Conservation (phyloP, 1,140 invertebrate species). For the Drosophila gunungcola region DNA sequence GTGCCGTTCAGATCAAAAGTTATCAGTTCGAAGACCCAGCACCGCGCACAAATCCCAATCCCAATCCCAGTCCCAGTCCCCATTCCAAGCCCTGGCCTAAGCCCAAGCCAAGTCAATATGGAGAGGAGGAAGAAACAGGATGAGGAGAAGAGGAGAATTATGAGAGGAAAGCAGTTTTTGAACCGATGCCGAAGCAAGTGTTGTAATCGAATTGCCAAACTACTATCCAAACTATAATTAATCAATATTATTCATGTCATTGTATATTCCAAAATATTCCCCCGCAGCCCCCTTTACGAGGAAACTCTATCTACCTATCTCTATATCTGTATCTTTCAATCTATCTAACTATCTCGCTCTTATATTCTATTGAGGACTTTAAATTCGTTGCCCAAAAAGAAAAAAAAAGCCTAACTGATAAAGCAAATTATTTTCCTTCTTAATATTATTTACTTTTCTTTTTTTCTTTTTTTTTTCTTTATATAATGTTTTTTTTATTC, state of each 20-base stretch:
- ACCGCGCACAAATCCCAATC: conserved; percentile 5
- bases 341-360: conserved; percentile 30
- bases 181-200: conserved; percentile 33
- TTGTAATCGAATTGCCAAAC: conserved; percentile 20
- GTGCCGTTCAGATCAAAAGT: conserved; percentile 25
- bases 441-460: conserved; percentile 4
- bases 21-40: conserved; percentile 20
- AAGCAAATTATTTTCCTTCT: conserved; percentile 30
- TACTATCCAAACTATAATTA: conserved; percentile 44
- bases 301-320: conserved; percentile 25
- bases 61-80: not conserved
- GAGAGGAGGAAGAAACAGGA: conserved; percentile 8
- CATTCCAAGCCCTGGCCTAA: not conserved
- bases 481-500: conserved; percentile 20
- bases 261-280: conserved; percentile 66
- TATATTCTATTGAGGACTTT: conserved; percentile 42
- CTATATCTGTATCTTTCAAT: conserved; percentile 21
- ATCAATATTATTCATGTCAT: conserved; percentile 63
- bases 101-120: not conserved
- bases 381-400: conserved; percentile 28
- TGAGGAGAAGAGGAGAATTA: conserved; percentile 7
- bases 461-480: conserved; percentile 15
- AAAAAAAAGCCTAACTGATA: conserved; percentile 21
- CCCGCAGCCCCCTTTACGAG: conserved; percentile 28
- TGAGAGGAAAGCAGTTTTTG: conserved; percentile 28